Conservation (phyloP, 2,797 vertebrate species). For the Cossypha niveicapilla region DNA sequence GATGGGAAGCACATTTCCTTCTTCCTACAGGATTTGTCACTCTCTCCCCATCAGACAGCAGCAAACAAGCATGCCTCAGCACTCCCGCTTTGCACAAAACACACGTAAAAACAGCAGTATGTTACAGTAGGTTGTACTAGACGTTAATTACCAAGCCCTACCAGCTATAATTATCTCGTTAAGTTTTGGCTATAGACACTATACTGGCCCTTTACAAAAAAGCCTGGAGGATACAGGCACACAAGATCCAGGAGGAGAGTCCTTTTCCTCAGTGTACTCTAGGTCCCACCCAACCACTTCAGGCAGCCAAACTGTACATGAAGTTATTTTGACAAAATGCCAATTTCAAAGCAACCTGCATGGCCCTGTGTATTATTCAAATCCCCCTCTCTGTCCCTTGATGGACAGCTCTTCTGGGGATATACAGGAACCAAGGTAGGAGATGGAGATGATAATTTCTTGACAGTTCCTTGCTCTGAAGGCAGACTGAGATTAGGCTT, state of each 20-base stretch:
- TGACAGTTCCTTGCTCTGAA: not conserved
- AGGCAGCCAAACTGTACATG: accelerated
- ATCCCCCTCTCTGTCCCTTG: not conserved
- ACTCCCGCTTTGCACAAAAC: not conserved
- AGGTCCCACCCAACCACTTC: not conserved
- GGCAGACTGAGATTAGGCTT: not conserved
- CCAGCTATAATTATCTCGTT: not conserved
- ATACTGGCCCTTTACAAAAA: not conserved
- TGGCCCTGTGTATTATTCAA: accelerated
- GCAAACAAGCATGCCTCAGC: not conserved
- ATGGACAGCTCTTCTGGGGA: not conserved
- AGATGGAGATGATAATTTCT: not conserved
- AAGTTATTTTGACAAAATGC: not conserved
- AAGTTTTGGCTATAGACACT: not conserved
- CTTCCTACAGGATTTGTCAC: not conserved
- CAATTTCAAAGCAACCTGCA: not conserved
- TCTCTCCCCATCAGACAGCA: not conserved
- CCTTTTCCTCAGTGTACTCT: not conserved
- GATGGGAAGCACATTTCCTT: not conserved
- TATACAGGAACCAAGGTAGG: not conserved
- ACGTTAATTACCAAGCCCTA: not conserved
- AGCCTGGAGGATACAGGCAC: not conserved
- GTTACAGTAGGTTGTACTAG: not conserved
- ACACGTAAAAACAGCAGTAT: not conserved
- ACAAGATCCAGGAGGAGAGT: not conserved